phyloP scores from a whole-genome alignment of 2,888 invertebrate species.

The Timandra comae region DNA sequence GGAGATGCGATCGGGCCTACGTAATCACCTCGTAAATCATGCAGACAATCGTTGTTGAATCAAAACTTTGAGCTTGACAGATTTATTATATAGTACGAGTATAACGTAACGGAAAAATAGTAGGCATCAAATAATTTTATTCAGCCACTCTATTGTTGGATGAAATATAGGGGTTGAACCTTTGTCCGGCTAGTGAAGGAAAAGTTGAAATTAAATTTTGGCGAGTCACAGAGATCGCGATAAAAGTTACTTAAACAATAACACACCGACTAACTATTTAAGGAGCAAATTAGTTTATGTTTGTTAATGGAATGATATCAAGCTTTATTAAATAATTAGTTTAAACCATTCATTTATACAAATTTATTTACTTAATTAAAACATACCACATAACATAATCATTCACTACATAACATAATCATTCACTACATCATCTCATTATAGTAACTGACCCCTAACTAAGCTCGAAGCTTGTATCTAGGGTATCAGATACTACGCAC shows the following conservation, averaged over 20 bases:
- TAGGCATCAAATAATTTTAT: slow-evolving; percentile 19
- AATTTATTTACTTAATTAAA: too few relatives aligned
- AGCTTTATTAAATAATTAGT: too few relatives aligned
- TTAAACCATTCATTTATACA: too few relatives aligned
- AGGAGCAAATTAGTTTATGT: slow-evolving; percentile 4
- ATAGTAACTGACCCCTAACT: too few relatives aligned
- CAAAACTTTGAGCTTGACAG: slow-evolving; percentile 22
- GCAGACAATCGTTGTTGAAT: slow-evolving; percentile 18
- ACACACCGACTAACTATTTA: slow-evolving; percentile 1
- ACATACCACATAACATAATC: too few relatives aligned
- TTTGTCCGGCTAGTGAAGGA: slow-evolving; percentile 16
- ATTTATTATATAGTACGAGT: slow-evolving; percentile 24
- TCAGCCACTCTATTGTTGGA: slow-evolving; percentile 16
- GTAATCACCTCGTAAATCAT: slow-evolving; percentile 21
- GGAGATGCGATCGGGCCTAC: slow-evolving; percentile 4
- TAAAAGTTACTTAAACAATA: slow-evolving; percentile 9
- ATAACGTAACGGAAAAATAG: slow-evolving; percentile 20
- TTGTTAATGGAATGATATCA: not conserved
- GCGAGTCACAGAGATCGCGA: slow-evolving; percentile 9
- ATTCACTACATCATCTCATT: too few relatives aligned
- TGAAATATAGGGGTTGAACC: slow-evolving; percentile 20
- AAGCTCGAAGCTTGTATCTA: too few relatives aligned
- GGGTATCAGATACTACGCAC: too few relatives aligned
- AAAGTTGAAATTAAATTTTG: slow-evolving; percentile 23
- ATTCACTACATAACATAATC: too few relatives aligned